Conservation (phyloP, 1,140 invertebrate genomes). For the Trichonephila inaurata region DNA sequence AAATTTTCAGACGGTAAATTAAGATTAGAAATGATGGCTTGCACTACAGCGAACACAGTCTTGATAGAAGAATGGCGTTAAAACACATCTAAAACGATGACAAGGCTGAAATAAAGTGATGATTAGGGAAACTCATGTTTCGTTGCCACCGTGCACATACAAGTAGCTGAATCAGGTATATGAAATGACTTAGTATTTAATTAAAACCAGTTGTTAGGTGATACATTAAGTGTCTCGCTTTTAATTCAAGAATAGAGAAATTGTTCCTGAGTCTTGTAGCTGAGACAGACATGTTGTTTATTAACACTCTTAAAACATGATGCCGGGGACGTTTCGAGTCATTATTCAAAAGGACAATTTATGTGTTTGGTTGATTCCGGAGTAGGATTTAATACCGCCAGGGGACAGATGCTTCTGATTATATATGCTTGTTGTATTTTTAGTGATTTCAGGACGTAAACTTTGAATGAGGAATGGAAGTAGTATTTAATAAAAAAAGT, state of each 20-base stretch:
- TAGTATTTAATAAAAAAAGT: too few species aligned
- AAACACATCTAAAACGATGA: constrained; percentile 17
- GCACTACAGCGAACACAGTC: not conserved
- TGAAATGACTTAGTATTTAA: constrained; percentile 15
- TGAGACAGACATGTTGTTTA: not conserved
- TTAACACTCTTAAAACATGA: not conserved
- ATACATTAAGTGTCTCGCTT: not conserved
- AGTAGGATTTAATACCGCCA: not conserved
- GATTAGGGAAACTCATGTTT: not conserved
- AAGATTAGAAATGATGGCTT: constrained; percentile 15
- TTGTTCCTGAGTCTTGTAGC: not conserved
- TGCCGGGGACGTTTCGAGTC: not conserved
- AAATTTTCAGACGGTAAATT: constrained; percentile 7
- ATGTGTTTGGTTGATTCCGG: not conserved
- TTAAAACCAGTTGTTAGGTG: constrained; percentile 41
- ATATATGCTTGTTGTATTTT: not conserved
- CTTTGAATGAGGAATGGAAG: too few species aligned
- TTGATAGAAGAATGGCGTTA: constrained; percentile 7
- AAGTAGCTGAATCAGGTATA: constrained; percentile 9
- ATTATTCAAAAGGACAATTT: constrained; percentile 22
- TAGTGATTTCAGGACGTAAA: not conserved
- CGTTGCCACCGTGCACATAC: not conserved
- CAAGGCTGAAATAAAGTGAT: constrained; percentile 16
- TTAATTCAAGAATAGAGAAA: not conserved
- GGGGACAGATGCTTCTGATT: not conserved